These are phyloP conservation scores for Alouatta palliata DNA, from an alignment of 2,113 vertebrate species.

Conservation along the genomic window DNA sequence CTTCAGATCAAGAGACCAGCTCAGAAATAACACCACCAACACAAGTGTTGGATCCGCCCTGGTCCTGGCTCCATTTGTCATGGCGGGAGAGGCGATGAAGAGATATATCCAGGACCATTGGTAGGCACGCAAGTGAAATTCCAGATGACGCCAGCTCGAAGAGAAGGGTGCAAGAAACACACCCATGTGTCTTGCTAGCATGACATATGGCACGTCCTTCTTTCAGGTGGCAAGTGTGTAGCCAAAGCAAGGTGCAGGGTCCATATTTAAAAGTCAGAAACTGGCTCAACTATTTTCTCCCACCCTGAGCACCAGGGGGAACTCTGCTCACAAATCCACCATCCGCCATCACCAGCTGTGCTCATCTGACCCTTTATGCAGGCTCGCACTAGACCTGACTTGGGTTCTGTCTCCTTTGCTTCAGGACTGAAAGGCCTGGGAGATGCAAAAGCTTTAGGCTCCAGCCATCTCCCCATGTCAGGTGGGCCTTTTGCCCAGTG, in stretches of 20 bases:
- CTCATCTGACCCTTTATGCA: neutral
- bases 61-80: neutral
- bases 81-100: neutral
- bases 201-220: neutral
- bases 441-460: neutral
- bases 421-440: neutral
- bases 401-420: neutral
- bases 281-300: no score
- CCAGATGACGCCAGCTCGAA: neutral
- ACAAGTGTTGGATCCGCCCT: neutral
- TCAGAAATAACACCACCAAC: neutral
- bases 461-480: neutral
- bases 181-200: no score
- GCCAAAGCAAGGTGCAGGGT: neutral
- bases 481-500: fast-evolving
- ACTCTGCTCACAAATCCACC: neutral
- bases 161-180: neutral
- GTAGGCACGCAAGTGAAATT: neutral
- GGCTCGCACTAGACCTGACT: neutral
- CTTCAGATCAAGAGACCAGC: neutral
- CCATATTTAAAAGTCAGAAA: neutral
- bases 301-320: neutral
- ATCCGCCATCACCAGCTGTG: fast-evolving
- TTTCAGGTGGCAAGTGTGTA: neutral
- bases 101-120: no score